Conservation (phyloP, 2,113 vertebrate genomes). For the Dissostichus mawsoni region DNA sequence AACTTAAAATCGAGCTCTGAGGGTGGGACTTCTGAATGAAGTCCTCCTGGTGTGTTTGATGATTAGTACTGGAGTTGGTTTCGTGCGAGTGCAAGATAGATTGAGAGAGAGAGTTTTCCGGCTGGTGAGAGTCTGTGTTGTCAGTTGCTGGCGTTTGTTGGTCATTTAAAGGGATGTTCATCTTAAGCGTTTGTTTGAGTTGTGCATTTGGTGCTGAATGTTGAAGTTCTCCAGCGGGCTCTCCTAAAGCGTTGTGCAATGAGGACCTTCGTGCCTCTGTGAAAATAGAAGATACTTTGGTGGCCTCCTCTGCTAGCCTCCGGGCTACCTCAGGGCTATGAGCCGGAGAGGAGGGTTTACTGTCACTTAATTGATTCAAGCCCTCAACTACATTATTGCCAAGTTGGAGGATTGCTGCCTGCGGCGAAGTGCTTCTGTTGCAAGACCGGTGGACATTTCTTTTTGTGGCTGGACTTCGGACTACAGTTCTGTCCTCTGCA, state of each 20-base stretch:
- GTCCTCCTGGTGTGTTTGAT: conserved; percentile 30
- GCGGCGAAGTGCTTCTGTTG: conserved; percentile 53
- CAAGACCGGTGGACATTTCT: conserved; percentile 35
- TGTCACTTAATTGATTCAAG: conserved; percentile 83
- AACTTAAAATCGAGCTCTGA: conserved; percentile 57
- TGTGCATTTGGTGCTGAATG: conserved; percentile 67
- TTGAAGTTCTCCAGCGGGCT: conserved; percentile 41
- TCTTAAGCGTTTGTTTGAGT: conserved; percentile 70
- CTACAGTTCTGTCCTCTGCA: conserved; percentile 16
- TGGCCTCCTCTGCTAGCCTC: conserved; percentile 76
- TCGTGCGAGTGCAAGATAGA: conserved; percentile 21
- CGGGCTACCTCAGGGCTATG: conserved; percentile 76
- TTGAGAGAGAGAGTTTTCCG: conserved; percentile 23
- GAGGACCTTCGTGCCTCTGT: conserved; percentile 69
- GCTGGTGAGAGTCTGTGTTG: conserved; percentile 68
- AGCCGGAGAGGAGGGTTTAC: conserved; percentile 71
- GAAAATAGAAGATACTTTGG: conserved; percentile 74
- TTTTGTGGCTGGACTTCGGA: conserved; percentile 45
- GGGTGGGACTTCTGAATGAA: conserved; percentile 29
- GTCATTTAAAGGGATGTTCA: conserved; percentile 85
- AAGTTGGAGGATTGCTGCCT: conserved; percentile 60
- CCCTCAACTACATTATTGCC: conserved; percentile 73
- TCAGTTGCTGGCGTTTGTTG: conserved; percentile 63
- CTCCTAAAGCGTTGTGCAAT: conserved; percentile 67
- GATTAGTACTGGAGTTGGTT: conserved; percentile 42